phyloP scores from a whole-genome alignment of 2,888 invertebrate species.

The Cephalotes varians region DNA sequence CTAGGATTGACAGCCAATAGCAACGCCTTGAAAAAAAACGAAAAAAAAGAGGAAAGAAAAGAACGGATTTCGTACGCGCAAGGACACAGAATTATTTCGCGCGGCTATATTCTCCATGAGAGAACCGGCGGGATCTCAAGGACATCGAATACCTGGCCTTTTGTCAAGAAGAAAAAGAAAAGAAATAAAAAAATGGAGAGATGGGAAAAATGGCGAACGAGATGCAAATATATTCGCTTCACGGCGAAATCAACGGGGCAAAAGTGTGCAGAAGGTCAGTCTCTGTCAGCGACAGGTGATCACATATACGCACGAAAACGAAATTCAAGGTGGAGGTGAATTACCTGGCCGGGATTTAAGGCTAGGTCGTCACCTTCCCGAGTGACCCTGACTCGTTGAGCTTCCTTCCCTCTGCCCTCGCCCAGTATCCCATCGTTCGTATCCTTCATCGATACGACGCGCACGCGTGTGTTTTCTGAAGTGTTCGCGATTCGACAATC shows the following conservation, averaged over 20 bases:
- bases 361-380: conserved; percentile 73
- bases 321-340: conserved; percentile 81
- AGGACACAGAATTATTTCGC: conserved; percentile 75
- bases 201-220: conserved; percentile 61
- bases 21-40: background rate
- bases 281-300: conserved; percentile 78
- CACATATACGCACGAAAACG: conserved; percentile 69
- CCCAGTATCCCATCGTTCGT: conserved; percentile 33
- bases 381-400: conserved; percentile 76
- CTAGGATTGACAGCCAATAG: background rate
- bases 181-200: background rate
- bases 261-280: conserved; percentile 78
- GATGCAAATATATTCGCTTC: conserved; percentile 82
- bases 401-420: conserved; percentile 52
- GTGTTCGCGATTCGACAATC: conserved; percentile 54
- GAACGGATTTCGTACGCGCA: conserved; percentile 62
- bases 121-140: conserved; percentile 77
- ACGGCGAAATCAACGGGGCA: conserved; percentile 73
- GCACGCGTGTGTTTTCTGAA: conserved; percentile 58
- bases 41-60: conserved; percentile 17
- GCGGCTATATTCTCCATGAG: conserved; percentile 68
- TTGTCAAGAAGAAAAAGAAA: conserved; percentile 72
- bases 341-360: conserved; percentile 79
- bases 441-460: conserved; percentile 72
- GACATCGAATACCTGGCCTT: conserved; percentile 79